Conservation (phyloP, 2,888 invertebrate genomes). For the Eupithecia subumbrata region DNA sequence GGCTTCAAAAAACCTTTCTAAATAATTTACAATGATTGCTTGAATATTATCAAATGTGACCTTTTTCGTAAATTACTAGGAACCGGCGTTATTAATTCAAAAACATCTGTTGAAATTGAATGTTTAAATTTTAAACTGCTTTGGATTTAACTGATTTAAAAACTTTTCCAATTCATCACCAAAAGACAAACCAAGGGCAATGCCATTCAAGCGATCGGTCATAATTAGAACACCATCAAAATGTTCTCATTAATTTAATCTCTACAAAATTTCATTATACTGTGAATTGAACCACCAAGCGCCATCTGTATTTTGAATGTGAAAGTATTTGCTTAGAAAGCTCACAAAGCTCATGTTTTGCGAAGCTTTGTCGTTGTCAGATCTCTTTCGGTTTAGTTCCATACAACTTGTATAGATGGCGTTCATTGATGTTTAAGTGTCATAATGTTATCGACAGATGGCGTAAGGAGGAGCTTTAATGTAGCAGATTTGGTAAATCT, state of each 20-base stretch:
- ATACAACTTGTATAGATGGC: constrained; percentile 22
- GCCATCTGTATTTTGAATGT: constrained; percentile 22
- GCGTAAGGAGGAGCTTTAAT: not conserved
- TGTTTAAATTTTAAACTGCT: constrained; percentile 9
- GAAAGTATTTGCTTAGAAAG: constrained; percentile 8
- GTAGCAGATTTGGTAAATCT: too few relatives aligned
- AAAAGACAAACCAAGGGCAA: constrained; percentile 38
- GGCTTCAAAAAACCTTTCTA: too few relatives aligned
- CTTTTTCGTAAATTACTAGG: not conserved
- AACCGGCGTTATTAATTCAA: constrained; percentile 25
- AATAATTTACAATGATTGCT: not conserved
- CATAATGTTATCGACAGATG: constrained; percentile 9
- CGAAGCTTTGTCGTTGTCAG: not conserved
- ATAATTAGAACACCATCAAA: constrained; percentile 21
- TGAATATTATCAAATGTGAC: not conserved
- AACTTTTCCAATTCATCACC: constrained; percentile 34
- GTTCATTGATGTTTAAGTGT: not conserved
- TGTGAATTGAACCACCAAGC: not conserved
- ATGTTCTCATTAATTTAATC: constrained; percentile 2
- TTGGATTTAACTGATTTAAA: constrained; percentile 7
- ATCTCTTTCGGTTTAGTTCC: constrained; percentile 13
- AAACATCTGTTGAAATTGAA: constrained; percentile 34
- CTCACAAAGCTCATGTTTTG: not conserved
- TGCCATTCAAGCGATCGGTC: constrained; percentile 28
- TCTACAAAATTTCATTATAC: not conserved